Base-by-base conservation (phyloP, 2,888 invertebrate species). In the Sesia apiformis region DNA sequence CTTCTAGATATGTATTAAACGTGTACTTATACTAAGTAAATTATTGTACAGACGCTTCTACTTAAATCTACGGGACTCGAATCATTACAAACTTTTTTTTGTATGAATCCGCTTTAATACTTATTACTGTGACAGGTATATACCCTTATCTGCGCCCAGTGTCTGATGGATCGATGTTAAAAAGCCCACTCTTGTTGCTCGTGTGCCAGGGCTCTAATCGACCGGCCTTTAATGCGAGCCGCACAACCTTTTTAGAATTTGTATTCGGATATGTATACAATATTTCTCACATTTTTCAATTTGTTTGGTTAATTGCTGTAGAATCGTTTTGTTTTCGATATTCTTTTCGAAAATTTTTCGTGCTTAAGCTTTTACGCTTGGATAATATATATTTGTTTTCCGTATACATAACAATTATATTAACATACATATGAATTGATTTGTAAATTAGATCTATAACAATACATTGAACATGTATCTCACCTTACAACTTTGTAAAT, bases 101-200 rank as follows among this genome's bases (percentile, higher is more conserved):
- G 67, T 76, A 69, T 69, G 68, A 74, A 69, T 74, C 74, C 71
- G 71, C 72, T 74, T 72, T 75, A 80, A 80, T 78, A 77, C 78
- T 78, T 81, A 83, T 79, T 78, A 78, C 74, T 76, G 78, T 81
- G 84, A 81, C 84, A 81, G 81, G 78, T 73, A 77, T 74, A 74
- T 74, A 72, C 69, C 67, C 78, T 84, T 86, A 86, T 83, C 84
- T 72, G 70, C 62, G 62, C 61, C 68, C 76, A 68, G 69, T 69
- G 70, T 63, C 78, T 85, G 85, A 86, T 84, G 81, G 84, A 84
- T 84, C 81, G 82, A 75, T 79, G 77, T 76, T 80, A 75, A 79
- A 76, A 75, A 72, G 70, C 69, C 52, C 62, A 65, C 76, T 79
- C 76, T 76, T 76, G 69, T 76, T 78, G 76, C 70, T 74, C 70